Percentiles rank a stretch among this genome's conserved stretches.
These are phyloP conservation scores for Taxidea taxus DNA, from an alignment of 2,113 vertebrate species.

Conservation along the genomic window DNA sequence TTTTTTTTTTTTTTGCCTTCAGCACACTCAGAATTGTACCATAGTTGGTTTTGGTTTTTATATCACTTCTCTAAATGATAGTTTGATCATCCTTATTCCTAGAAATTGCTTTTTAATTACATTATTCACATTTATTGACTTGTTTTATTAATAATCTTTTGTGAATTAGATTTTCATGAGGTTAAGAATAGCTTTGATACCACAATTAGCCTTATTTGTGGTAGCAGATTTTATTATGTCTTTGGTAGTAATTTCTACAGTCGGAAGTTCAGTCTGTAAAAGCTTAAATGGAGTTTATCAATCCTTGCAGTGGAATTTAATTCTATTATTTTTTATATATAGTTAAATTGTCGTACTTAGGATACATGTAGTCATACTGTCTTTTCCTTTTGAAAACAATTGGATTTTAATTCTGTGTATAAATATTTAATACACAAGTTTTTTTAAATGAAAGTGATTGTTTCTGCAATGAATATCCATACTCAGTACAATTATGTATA, in stretches of 20 bases:
- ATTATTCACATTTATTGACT: not conserved
- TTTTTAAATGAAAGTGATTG: not conserved
- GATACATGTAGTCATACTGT: not conserved
- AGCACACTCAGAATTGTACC: not conserved
- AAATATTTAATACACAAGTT: not conserved
- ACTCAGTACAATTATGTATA: not conserved
- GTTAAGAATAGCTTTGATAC: not conserved
- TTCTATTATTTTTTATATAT: constrained; percentile 5
- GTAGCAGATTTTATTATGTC: not conserved
- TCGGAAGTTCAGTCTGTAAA: not conserved
- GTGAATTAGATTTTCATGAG: not conserved
- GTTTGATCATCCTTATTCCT: not conserved
- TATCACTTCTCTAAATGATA: not conserved
- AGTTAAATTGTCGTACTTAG: not conserved
- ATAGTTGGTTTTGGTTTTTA: not conserved
- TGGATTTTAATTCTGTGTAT: not conserved
- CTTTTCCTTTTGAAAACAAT: constrained; percentile 6
- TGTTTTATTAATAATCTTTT: constrained; percentile 5
- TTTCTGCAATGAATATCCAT: not conserved
- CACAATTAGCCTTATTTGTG: not conserved
- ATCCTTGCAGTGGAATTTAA: not conserved
- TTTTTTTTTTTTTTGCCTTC: not conserved
- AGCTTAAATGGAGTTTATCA: not conserved
- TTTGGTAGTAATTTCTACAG: not conserved
- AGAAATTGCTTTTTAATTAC: not conserved